Base-by-base conservation (phyloP, 2,797 vertebrate species). In the Poeciliopsis presidionis region DNA sequence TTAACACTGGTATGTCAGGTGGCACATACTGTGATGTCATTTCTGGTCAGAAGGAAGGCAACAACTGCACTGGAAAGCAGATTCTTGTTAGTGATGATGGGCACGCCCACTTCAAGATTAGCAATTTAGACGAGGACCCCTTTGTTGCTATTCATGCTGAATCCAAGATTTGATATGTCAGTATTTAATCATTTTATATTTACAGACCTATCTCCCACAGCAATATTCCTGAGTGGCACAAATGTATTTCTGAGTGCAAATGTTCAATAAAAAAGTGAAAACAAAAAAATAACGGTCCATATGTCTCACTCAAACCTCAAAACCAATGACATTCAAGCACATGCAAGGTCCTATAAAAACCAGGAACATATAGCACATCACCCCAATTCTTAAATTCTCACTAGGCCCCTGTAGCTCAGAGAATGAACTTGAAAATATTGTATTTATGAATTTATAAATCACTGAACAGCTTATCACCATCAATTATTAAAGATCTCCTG, bases 1-100 rank as follows among this genome's bases (percentile, higher is more conserved):
- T 99, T 81, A 95, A 96, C 91, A 99, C 97, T 0, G 96, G 96
- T 41, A 94, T 99, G 90, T 95, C 96, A 14, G 91, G 87, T 71
- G 97, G 97, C 28, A 97, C 94, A 70, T 98, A 99, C 84, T 98
- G 97, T 80, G 97, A 98, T 45, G 91, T 99, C 30, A 98, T 99
- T 82, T 99, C 97, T 71, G 97, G 97, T 33, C 91, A 98, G 72
- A 98, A 97, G 72, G 93, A 96, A 12, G 80, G 74, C 28, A 69
- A 53, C 72, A 9, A 1, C 0, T 99, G 97, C 87, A 97, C 97
- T 0, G 97, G 97, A 71, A 96, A 94, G 84, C 87, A 95, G 87
- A 91, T 99, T 75, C 22, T 79, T 0, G 97, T 99, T 55, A 94
- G 88, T 0, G 9, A 22, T 6, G 92, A 97, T 7, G 96, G 98